A percentile compares a stretch with the other conserved stretches of the same genome.
Conservation (phyloP, 2,797 vertebrate species). For the Aplochiton taeniatus region DNA sequence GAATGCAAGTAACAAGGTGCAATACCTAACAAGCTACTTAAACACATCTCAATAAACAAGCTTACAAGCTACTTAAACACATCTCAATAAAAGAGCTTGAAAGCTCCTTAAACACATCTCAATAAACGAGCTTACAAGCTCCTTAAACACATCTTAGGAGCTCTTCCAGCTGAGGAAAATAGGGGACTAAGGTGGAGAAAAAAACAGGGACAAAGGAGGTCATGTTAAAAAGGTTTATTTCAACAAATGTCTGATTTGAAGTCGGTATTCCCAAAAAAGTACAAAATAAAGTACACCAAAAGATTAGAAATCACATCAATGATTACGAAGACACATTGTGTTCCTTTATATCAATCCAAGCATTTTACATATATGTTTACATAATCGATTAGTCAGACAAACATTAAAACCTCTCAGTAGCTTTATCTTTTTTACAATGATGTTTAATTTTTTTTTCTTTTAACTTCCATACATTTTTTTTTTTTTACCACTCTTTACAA, state of each 20-base stretch:
- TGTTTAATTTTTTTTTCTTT: slow-evolving; percentile 67
- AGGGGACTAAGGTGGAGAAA: slow-evolving; percentile 44
- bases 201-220: slow-evolving; percentile 58
- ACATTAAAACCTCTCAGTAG: slow-evolving; percentile 79
- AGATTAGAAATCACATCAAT: slow-evolving; percentile 94
- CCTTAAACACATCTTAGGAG: too few relatives aligned
- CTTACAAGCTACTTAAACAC: too few relatives aligned
- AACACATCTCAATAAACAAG: too few relatives aligned
- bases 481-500: slow-evolving; percentile 79
- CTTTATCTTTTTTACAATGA: slow-evolving; percentile 71
- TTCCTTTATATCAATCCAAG: slow-evolving; percentile 78
- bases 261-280: slow-evolving; percentile 90
- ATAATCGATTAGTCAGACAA: slow-evolving; percentile 86
- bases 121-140: too few relatives aligned
- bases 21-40: too few relatives aligned
- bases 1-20: too few relatives aligned
- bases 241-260: slow-evolving; percentile 84
- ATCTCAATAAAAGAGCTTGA: too few relatives aligned
- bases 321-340: slow-evolving; percentile 82
- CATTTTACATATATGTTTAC: slow-evolving; percentile 81
- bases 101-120: too few relatives aligned
- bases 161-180: slow-evolving; percentile 18
- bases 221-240: slow-evolving; percentile 95
- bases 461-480: slow-evolving; percentile 76
- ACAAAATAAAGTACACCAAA: slow-evolving; percentile 92